Percentiles rank a stretch among this genome's conserved stretches.
Conservation (phyloP, 2,797 vertebrate genomes). For the Sebastolobus altivelis region DNA sequence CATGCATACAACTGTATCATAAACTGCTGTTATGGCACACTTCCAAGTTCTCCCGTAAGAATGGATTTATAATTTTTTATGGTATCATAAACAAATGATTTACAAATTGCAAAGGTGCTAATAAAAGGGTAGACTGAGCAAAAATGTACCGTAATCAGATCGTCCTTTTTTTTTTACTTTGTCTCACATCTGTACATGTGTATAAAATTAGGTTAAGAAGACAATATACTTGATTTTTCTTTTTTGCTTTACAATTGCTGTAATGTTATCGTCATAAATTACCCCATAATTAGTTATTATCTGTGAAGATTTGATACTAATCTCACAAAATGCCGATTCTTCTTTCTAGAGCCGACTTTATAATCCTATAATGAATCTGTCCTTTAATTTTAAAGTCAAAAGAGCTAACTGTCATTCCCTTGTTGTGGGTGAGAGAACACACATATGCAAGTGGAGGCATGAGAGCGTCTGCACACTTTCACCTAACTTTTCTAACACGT, state of each 20-base stretch:
- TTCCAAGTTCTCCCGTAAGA: slow-evolving; percentile 13
- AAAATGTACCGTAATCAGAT: neutral
- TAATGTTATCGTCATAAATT: slow-evolving; percentile 63
- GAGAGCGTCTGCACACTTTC: slow-evolving; percentile 64
- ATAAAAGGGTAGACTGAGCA: neutral
- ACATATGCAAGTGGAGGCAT: slow-evolving; percentile 74
- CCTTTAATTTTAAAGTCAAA: slow-evolving; percentile 74
- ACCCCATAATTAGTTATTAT: slow-evolving; percentile 74
- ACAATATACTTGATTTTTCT: slow-evolving; percentile 26
- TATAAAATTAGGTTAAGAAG: slow-evolving; percentile 18
- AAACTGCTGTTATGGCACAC: slow-evolving; percentile 28
- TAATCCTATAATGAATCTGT: slow-evolving; percentile 76
- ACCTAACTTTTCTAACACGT: slow-evolving; percentile 35
- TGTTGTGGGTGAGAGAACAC: slow-evolving; percentile 50
- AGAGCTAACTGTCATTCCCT: slow-evolving; percentile 43
- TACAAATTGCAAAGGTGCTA: slow-evolving; percentile 9
- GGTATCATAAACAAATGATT: slow-evolving; percentile 23
- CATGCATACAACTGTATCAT: slow-evolving; percentile 40
- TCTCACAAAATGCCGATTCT: slow-evolving; percentile 65
- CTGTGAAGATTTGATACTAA: slow-evolving; percentile 66
- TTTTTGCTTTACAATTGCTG: slow-evolving; percentile 41
- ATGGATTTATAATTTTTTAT: slow-evolving; percentile 28
- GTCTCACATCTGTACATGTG: slow-evolving; percentile 7
- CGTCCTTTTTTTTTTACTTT: slow-evolving; percentile 8
- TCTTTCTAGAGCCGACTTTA: slow-evolving; percentile 63